Percentiles rank a stretch among this genome's conserved stretches.
These are phyloP conservation scores for Mohoua ochrocephala DNA, from an alignment of 2,113 vertebrate genomes.

Conservation along the genomic window DNA sequence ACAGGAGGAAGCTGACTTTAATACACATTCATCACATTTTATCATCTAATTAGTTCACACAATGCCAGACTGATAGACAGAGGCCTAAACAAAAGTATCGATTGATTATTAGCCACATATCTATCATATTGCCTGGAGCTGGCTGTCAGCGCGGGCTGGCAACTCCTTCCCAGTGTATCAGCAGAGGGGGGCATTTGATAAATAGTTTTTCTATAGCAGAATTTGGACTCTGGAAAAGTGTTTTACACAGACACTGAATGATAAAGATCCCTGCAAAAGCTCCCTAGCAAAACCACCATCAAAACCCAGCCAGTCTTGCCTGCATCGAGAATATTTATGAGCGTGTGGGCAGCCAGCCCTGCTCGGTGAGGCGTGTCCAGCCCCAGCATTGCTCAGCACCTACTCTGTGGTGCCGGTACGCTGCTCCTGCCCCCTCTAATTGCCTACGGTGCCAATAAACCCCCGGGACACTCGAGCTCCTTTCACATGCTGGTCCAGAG, in stretches of 20 bases:
- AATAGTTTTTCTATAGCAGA: constrained; percentile 68
- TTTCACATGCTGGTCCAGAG: fast-evolving
- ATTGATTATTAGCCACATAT: constrained; percentile 88
- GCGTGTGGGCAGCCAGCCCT: background rate
- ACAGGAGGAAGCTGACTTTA: constrained; percentile 83
- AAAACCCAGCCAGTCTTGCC: constrained; percentile 15
- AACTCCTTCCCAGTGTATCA: constrained; percentile 65
- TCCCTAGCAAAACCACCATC: background rate
- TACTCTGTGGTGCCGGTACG: fast-evolving
- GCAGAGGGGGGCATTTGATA: constrained; percentile 62
- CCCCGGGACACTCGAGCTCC: background rate
- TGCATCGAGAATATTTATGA: constrained; percentile 32
- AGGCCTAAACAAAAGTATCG: constrained; percentile 81
- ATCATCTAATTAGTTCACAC: constrained; percentile 96
- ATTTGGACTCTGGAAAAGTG: constrained; percentile 52
- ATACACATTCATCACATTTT: constrained; percentile 98
- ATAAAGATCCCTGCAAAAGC: constrained; percentile 22
- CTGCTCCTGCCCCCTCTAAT: background rate
- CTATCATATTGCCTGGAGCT: constrained; percentile 82
- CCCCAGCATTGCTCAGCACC: background rate
- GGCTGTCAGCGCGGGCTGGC: constrained; percentile 57
- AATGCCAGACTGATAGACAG: constrained; percentile 86
- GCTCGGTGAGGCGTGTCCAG: background rate
- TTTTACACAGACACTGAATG: constrained; percentile 41
- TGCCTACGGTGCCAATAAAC: fast-evolving